These are phyloP conservation scores for Acanthochromis polyacanthus DNA, from an alignment of 2,113 vertebrate species.

Conservation along the genomic window DNA sequence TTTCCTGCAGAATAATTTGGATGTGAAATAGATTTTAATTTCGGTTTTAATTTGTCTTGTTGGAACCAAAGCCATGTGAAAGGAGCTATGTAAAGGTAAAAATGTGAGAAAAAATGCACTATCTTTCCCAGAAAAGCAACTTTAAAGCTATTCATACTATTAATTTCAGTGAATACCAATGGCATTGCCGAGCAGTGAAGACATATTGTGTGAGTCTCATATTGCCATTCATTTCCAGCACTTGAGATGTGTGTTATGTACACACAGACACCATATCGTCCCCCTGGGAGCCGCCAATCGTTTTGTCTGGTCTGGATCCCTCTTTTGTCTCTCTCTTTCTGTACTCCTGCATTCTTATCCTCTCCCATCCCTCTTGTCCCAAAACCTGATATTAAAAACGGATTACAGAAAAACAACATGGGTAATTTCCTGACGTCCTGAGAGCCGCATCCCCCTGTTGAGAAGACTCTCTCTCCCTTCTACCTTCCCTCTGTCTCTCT, in stretches of 20 bases:
- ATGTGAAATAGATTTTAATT: background rate
- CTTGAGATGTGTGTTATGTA: conserved; percentile 69
- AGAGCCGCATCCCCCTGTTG: conserved; percentile 52
- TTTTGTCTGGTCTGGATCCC: conserved; percentile 73
- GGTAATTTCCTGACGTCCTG: conserved; percentile 74
- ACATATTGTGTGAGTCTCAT: conserved; percentile 45
- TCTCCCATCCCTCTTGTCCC: conserved; percentile 40
- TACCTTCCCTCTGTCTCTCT: conserved; percentile 19
- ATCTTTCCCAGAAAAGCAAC: background rate
- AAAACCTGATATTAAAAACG: conserved; percentile 83
- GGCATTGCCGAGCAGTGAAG: conserved; percentile 26
- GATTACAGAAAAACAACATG: conserved; percentile 77
- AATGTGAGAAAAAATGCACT: background rate
- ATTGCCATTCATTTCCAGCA: conserved; percentile 60
- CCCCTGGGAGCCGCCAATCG: conserved; percentile 59
- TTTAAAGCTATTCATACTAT: conserved; percentile 11
- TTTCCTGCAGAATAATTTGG: conserved; percentile 1
- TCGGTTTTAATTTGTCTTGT: background rate
- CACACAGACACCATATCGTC: conserved; percentile 58
- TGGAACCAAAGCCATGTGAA: background rate
- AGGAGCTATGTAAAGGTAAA: conserved; percentile 7
- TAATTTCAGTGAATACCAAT: conserved; percentile 26
- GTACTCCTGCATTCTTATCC: conserved; percentile 23
- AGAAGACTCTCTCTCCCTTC: conserved; percentile 33
- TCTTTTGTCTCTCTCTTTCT: conserved; percentile 61